Percentiles rank a stretch among this genome's conserved stretches.
Evolutionary conservation across 2,113 vertebrate species (phyloP).

Genomic region (Vireo altiloquus): DNA sequence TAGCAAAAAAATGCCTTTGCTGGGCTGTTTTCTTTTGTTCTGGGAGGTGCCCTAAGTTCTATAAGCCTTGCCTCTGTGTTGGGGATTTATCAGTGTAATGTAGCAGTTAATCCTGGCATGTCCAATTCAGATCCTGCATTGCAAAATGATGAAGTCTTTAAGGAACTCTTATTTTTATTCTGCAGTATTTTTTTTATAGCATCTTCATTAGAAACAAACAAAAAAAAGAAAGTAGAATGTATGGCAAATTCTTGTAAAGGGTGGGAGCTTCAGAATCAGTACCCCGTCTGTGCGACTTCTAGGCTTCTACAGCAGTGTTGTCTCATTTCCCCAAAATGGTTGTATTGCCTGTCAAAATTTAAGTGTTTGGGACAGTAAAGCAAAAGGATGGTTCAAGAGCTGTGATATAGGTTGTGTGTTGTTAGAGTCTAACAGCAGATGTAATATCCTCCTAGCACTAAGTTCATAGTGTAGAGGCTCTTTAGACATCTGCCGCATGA

Average conservation of each 20-base stretch:
- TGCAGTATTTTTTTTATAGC: neutral
- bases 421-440: neutral
- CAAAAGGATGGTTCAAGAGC: neutral
- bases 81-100: neutral
- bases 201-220: neutral
- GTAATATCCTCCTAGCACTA: neutral
- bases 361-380: neutral
- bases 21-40: neutral
- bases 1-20: neutral
- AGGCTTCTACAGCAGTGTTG: accelerated
- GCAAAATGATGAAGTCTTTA: neutral
- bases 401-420: neutral
- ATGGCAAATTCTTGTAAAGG: neutral
- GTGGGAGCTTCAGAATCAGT: neutral
- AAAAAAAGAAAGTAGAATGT: neutral
- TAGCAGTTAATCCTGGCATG: neutral
- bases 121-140: neutral
- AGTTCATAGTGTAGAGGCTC: neutral
- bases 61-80: neutral
- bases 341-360: neutral
- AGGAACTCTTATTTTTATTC: neutral
- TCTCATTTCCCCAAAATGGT: neutral
- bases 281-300: neutral
- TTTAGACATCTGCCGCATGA: neutral
- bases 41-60: neutral